These are phyloP conservation scores for Ichneumoninae sp. DNA, from an alignment of 2,888 invertebrate species.

Conservation along the genomic window DNA sequence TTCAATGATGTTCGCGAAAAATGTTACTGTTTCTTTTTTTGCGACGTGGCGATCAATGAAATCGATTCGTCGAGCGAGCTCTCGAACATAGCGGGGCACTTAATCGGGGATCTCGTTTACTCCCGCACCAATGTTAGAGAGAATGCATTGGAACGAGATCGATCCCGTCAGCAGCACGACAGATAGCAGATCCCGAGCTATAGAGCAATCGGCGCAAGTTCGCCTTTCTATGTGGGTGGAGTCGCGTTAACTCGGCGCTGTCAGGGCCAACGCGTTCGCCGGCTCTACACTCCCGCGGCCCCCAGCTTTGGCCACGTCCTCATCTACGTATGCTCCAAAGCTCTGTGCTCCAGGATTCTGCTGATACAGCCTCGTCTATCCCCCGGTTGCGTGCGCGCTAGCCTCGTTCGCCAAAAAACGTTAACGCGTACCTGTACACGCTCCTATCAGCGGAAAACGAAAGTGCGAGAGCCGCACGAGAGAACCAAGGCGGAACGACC, in stretches of 20 bases:
- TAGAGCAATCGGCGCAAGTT: slow-evolving; percentile 69
- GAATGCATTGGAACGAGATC: slow-evolving; percentile 61
- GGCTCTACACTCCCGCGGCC: slow-evolving; percentile 47
- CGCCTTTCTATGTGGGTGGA: slow-evolving; percentile 77
- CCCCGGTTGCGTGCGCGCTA: slow-evolving; percentile 6
- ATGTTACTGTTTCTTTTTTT: background rate
- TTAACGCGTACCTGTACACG: slow-evolving; percentile 57
- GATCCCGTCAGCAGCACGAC: slow-evolving; percentile 67
- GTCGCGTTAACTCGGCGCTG: slow-evolving; percentile 73
- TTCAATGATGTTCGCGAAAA: background rate
- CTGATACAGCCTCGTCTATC: background rate
- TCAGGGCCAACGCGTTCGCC: slow-evolving; percentile 75
- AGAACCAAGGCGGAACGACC: slow-evolving; percentile 65
- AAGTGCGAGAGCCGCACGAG: slow-evolving; percentile 62
- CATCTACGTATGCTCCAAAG: slow-evolving; percentile 52
- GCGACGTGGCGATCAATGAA: slow-evolving; percentile 16
- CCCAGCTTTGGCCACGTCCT: slow-evolving; percentile 59
- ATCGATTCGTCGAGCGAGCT: background rate
- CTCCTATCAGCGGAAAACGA: slow-evolving; percentile 66
- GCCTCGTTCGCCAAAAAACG: slow-evolving; percentile 45
- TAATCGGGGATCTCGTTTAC: slow-evolving; percentile 41
- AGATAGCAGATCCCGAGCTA: slow-evolving; percentile 61
- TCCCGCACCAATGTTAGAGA: slow-evolving; percentile 41
- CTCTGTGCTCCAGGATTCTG: slow-evolving; percentile 38
- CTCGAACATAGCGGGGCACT: slow-evolving; percentile 25